Evolutionary conservation across 2,113 vertebrate genomes (phyloP).

Genomic region (Rattus norvegicus): DNA sequence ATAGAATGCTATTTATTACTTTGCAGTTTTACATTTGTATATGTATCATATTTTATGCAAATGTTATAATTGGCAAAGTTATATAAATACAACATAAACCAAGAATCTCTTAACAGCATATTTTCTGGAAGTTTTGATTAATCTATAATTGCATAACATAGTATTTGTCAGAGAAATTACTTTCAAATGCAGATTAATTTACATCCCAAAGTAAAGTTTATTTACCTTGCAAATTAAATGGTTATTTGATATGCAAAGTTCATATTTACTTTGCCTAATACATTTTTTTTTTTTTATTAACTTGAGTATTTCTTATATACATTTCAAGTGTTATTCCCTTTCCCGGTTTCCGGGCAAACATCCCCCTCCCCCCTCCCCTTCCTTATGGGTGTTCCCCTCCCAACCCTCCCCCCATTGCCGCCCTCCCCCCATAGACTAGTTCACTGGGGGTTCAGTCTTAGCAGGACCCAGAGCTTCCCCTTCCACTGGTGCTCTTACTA

Average conservation of each 20-base stretch:
- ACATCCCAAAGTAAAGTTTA: slow-evolving; percentile 1
- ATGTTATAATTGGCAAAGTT: neutral
- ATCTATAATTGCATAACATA: neutral
- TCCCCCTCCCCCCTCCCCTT: too few relatives aligned
- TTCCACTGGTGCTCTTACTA: too few relatives aligned
- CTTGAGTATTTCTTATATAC: too few relatives aligned
- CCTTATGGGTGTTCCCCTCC: too few relatives aligned
- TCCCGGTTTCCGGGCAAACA: too few relatives aligned
- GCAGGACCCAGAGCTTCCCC: too few relatives aligned
- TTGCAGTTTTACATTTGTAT: neutral
- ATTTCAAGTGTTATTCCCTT: too few relatives aligned
- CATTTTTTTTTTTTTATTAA: neutral
- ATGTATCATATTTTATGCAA: neutral
- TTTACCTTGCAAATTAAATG: slow-evolving; percentile 30
- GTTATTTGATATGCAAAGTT: neutral
- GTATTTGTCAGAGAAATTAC: neutral
- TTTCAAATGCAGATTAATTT: slow-evolving; percentile 36
- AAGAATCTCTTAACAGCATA: neutral
- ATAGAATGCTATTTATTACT: neutral
- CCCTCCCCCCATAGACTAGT: too few relatives aligned
- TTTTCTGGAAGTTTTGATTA: slow-evolving; percentile 27
- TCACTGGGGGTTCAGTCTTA: too few relatives aligned
- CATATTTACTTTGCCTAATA: slow-evolving; percentile 2
- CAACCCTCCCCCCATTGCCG: too few relatives aligned
- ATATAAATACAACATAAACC: neutral